Evolutionary conservation across 2,888 invertebrate genomes (phyloP).

Genomic region (Desoria tigrina): DNA sequence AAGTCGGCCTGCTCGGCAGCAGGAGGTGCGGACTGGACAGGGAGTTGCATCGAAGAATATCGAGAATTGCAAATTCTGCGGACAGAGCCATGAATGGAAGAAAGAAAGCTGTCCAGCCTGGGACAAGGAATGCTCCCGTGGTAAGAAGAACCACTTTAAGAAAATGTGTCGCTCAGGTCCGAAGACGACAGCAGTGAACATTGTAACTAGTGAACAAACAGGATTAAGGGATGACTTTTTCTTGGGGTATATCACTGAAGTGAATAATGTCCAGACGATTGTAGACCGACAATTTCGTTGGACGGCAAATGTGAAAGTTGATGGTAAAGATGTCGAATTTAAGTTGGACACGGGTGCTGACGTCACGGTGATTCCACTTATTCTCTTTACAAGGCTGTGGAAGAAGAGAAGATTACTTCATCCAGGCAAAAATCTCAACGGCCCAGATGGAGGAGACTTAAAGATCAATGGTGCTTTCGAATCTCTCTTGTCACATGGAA

Average conservation of each 20-base stretch:
- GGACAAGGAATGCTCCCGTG: slow-evolving; percentile 24
- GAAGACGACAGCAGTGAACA: too few species aligned
- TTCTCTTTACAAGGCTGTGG: slow-evolving; percentile 5
- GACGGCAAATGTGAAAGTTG: background rate
- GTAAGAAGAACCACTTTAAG: slow-evolving; percentile 29
- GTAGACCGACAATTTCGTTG: too few species aligned
- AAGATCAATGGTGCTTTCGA: background rate
- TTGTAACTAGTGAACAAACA: too few species aligned
- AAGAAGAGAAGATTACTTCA: background rate
- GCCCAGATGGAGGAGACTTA: slow-evolving; percentile 17
- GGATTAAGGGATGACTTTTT: too few species aligned
- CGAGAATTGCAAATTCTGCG: too few species aligned
- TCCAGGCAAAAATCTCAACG: background rate
- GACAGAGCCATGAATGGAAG: too few species aligned
- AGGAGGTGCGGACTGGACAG: slow-evolving; percentile 1
- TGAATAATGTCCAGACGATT: too few species aligned
- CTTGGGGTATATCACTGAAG: too few species aligned
- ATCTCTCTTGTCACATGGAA: background rate
- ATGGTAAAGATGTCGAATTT: slow-evolving; percentile 21
- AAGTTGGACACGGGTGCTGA: slow-evolving; percentile 42
- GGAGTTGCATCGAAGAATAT: background rate
- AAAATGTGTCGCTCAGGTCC: too few species aligned
- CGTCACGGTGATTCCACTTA: slow-evolving; percentile 28
- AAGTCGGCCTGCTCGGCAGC: background rate
- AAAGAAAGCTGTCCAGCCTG: slow-evolving; percentile 27